phyloP scores from a whole-genome alignment of 2,888 invertebrate genomes.

The Pseudeuparius sepicola region DNA sequence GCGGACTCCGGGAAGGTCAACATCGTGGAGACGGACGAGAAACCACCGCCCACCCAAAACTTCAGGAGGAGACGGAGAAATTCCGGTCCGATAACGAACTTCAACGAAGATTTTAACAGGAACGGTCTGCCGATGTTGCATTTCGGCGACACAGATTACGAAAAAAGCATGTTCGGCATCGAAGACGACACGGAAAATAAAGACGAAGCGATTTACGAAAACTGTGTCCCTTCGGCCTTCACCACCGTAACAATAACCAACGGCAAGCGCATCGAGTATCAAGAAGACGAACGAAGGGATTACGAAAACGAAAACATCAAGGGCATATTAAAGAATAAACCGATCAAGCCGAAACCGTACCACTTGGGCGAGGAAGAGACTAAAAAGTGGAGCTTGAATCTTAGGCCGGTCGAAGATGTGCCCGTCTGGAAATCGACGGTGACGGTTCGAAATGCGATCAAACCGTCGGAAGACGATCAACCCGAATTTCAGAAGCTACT shows the following conservation, averaged over 20 bases:
- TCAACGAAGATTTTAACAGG: slow-evolving; percentile 35
- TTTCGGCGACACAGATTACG: slow-evolving; percentile 50
- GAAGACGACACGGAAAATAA: slow-evolving; percentile 16
- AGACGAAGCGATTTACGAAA: slow-evolving; percentile 19
- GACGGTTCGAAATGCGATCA: slow-evolving; percentile 32
- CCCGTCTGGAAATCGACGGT: slow-evolving; percentile 41
- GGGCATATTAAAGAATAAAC: slow-evolving; percentile 66
- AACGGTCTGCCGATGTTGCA: slow-evolving; percentile 49
- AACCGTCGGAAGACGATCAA: slow-evolving; percentile 20
- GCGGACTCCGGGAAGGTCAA: slow-evolving; percentile 78
- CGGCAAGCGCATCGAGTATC: slow-evolving; percentile 34
- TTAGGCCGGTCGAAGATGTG: slow-evolving; percentile 37
- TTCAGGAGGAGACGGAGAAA: slow-evolving; percentile 59
- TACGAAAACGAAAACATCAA: slow-evolving; percentile 42
- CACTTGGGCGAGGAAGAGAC: slow-evolving; percentile 51
- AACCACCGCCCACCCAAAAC: slow-evolving; percentile 75
- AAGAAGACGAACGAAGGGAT: slow-evolving; percentile 25
- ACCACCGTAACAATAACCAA: slow-evolving; percentile 30
- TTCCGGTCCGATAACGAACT: slow-evolving; percentile 36
- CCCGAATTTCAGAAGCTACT: slow-evolving; percentile 36
- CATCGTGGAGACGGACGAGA: slow-evolving; percentile 79
- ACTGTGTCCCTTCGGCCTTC: slow-evolving; percentile 18
- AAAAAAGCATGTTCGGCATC: slow-evolving; percentile 38
- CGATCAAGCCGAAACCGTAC: slow-evolving; percentile 63
- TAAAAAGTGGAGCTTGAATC: slow-evolving; percentile 43